Conservation (phyloP, 1,140 invertebrate species). For the Gryon sp. region DNA sequence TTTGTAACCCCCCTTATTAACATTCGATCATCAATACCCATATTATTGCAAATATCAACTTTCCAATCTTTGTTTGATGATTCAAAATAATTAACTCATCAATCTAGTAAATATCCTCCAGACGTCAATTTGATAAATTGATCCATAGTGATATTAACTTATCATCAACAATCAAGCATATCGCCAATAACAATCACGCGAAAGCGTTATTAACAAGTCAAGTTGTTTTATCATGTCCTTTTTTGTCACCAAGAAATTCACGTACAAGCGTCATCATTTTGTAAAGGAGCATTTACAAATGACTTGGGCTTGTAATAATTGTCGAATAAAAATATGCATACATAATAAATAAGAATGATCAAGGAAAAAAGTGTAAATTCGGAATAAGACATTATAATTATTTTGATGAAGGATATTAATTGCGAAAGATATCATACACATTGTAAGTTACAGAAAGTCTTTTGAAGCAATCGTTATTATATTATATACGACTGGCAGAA, state of each 20-base stretch:
- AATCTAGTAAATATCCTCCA: constrained; percentile 49
- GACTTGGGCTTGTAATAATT: constrained; percentile 7
- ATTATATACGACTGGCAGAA: no score
- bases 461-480: no score
- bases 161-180: constrained; percentile 43
- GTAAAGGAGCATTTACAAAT: neutral
- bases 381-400: no score
- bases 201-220: constrained; percentile 45
- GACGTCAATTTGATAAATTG: constrained; percentile 55
- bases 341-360: no score
- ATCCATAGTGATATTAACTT: constrained; percentile 53
- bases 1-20: constrained; percentile 41
- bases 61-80: constrained; percentile 49
- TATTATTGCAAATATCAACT: constrained; percentile 56
- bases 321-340: constrained; percentile 1
- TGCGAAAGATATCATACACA: no score
- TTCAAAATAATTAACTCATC: constrained; percentile 58
- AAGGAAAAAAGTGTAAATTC: no score
- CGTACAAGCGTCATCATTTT: neutral
- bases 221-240: constrained; percentile 28
- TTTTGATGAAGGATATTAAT: no score
- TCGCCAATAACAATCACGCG: constrained; percentile 44
- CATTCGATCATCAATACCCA: constrained; percentile 51
- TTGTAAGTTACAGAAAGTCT: no score
- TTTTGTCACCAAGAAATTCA: constrained; percentile 28